These are phyloP conservation scores for Pitta sordida DNA, from an alignment of 2,113 vertebrate genomes.

Conservation along the genomic window DNA sequence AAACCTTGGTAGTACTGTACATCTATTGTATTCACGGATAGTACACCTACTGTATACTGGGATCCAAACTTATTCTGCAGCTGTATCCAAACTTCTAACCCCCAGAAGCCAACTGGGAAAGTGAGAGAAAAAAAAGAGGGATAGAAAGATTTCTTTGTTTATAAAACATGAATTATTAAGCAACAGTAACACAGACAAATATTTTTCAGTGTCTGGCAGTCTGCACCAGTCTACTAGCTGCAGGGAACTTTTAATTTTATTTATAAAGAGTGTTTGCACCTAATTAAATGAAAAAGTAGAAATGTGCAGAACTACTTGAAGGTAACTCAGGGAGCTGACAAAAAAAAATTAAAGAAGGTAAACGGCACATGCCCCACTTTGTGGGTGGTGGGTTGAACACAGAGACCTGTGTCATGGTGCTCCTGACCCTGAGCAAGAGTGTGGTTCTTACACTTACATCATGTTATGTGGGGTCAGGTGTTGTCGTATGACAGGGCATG, in stretches of 20 bases:
- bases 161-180: constrained; percentile 57
- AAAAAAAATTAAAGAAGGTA: background rate
- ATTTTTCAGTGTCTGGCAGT: constrained; percentile 54
- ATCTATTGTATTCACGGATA: constrained; percentile 30
- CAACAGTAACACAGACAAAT: constrained; percentile 37
- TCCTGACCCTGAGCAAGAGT: background rate
- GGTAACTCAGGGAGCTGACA: constrained; percentile 49
- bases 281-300: constrained; percentile 61
- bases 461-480: background rate
- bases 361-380: background rate
- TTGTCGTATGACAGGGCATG: background rate
- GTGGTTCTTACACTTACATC: constrained; percentile 27
- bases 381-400: constrained; percentile 36
- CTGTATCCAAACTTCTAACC: constrained; percentile 21
- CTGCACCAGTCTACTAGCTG: constrained; percentile 30
- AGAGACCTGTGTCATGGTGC: background rate
- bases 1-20: constrained; percentile 32
- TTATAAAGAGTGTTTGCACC: constrained; percentile 62
- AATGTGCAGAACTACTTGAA: constrained; percentile 34
- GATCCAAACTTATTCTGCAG: constrained; percentile 45
- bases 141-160: constrained; percentile 68
- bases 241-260: constrained; percentile 57
- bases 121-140: background rate
- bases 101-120: constrained; percentile 13
- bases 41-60: constrained; percentile 15